phyloP scores from a whole-genome alignment of 2,888 invertebrate genomes.

The Oscheius sp. region DNA sequence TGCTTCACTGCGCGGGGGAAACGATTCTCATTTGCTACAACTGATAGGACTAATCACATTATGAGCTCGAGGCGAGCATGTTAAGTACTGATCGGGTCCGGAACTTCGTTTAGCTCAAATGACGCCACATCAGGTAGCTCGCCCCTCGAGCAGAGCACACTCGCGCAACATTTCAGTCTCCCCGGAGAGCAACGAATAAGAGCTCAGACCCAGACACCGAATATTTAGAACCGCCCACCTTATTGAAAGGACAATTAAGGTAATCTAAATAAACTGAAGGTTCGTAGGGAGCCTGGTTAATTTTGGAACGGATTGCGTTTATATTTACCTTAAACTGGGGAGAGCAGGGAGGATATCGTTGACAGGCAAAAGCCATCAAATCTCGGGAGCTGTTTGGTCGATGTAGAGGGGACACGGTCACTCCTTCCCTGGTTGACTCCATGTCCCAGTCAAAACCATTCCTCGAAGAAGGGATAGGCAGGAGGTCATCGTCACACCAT shows the following conservation, averaged over 20 bases:
- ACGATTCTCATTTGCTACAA: no score
- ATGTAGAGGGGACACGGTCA: constrained; percentile 25
- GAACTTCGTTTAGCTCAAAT: constrained; percentile 19
- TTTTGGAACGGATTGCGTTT: background rate
- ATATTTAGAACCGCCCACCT: constrained; percentile 25
- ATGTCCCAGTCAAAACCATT: constrained; percentile 38
- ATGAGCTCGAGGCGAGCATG: no score
- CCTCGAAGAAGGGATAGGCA: background rate
- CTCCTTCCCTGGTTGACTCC: constrained; percentile 29
- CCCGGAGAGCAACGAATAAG: background rate
- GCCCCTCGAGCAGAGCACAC: background rate
- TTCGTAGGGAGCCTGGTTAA: background rate
- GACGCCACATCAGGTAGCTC: constrained; percentile 5
- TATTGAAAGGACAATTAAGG: constrained; percentile 24
- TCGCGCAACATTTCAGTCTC: constrained; percentile 6
- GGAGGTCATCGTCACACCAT: constrained; percentile 60
- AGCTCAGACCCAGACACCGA: background rate
- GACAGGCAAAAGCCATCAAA: constrained; percentile 59
- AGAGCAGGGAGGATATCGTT: constrained; percentile 55
- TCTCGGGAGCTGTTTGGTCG: constrained; percentile 50
- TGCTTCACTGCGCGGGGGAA: no score
- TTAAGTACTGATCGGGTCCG: background rate
- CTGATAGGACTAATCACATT: no score
- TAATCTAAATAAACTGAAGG: background rate
- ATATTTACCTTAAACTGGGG: constrained; percentile 52